Base-by-base conservation (phyloP, 1,140 invertebrate species). In the Drosophila saltans region DNA sequence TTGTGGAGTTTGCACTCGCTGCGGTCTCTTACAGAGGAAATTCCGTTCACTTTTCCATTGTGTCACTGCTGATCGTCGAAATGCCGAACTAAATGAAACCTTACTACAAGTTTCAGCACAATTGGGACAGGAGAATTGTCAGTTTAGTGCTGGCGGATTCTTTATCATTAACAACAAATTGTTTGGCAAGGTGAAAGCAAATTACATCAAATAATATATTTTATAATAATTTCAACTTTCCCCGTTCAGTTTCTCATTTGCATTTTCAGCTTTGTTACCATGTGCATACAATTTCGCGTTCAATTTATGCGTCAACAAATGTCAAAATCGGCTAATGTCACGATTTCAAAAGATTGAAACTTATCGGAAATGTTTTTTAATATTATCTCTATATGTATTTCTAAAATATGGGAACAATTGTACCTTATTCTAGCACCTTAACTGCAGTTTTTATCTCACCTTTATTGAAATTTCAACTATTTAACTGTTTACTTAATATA, bases 231-330 rank as follows among this genome's bases (percentile, higher is more conserved):
- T 8, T 6, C 7, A 4, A 45, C n/a, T 3, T n/a, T 2, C 24
- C 28, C n/a, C 11, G 3, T 0, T 5, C 11, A 1, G 84, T 89
- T 89, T 16, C n/a, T 88, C 0, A 89, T 84, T 21, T 77, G 73
- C 58, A 58, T 78, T 64, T 21, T 75, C 11, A 78, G 68, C 71
- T 84, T 81, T 16, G 73, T 89, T 21, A 65, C 81, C 3, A 72
- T 88, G 41, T 80, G 84, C 69, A 89, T 88, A 11, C 84, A 89
- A 61, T 88, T 88, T 30, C 81, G 80, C 10, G 30, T 75, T n/a
- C 67, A 68, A 4, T 16, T 80, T 1, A 60, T 57, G 21, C 52
- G 48, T 9, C 76, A 66, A 40, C 72, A 45, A 21, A 11, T 8
- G 7, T 24, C 5, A 58, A 6, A 11, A 2, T 36, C 58, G 21